Base-by-base conservation (phyloP, 2,797 vertebrate species). In the Ficedula albicollis region DNA sequence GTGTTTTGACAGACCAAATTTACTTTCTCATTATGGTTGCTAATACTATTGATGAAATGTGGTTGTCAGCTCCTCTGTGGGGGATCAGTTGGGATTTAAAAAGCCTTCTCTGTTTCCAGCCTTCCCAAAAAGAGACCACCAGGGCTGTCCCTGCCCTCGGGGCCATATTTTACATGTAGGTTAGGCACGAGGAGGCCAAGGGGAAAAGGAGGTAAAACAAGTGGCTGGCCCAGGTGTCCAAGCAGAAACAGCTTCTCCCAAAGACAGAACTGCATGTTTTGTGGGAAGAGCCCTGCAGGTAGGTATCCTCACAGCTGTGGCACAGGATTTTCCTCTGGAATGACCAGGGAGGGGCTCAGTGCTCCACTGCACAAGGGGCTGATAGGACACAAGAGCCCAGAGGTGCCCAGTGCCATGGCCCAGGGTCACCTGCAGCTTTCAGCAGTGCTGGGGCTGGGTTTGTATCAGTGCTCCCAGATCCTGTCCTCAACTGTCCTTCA, bases 1-100 rank as follows among this genome's bases (percentile, higher is more conserved):
- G 49, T 95, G 85, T 93, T 96, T 96, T 96, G 95, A 93, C 95
- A 96, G 94, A 82, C 82, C 83, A 38, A 73, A 85, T 93, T 90
- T 96, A 90, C 87, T 93, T 89, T 69, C 73, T 79, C 36, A 32
- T 90, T 94, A 81, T 55, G 52, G 51, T 84, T 95, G 84, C 89
- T 87, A 15, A 77, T 90, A 19, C 88, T 81, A 5, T 48, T 72
- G 76, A 75, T 67, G 79, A 76, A 84, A 51, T 36, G 87, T 36
- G 79, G 46, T 46, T 91, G 62, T 89, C 89, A 83, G 72, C 78
- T 80, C 49, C 91, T 72, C n/a, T 34, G 1, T 2, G 8, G 79
- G 73, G 51, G 51, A 85, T 81, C 62, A 30, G 49, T 17, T 81
- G 74, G 56, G 32, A 7, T 58, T 72, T 30, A 10, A 51, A 79